Base-by-base conservation (phyloP, 2,888 invertebrate species). In the Amiota mariae region DNA sequence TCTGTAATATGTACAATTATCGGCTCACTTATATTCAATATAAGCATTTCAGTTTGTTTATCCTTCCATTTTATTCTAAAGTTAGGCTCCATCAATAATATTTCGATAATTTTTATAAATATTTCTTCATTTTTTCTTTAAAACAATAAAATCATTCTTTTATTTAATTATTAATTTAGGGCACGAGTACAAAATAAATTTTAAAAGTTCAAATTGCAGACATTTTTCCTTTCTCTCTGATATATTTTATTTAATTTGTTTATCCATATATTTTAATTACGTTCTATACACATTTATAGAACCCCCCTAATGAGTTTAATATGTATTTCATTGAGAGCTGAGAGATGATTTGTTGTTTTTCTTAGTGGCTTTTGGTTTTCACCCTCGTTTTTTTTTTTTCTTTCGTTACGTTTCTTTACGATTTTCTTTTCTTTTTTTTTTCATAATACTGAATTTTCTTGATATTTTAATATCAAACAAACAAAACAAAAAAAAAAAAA, bases 271-370 rank as follows among this genome's bases (percentile, higher is more conserved):
- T 18, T 13, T 36, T 36, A 36, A 36, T 36, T 36, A 36, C 36
- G 36, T 36, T 36, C 2, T 36, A 36, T 6, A 36, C 36, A 66
- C 20, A 68, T 20, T 2, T 2, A 24, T 36, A 63, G 12, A 12
- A 13, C 36, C 36, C 24, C 78, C 73, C 46, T 72, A 72, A 73
- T 78, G 80, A 73, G 75, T 68, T 71, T 75, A 75, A 6, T 36
- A 36, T 36, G 36, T 36, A 36, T 82, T 85, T 82, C 81, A 84
- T 85, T 85, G 82, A 85, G 82, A 84, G 84, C 74, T 13, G 15
- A 24, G 20, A 64, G 76, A 82, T 84, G 80, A 85, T 84, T 85
- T 84, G 85, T 84, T 85, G 80, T 80, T 81, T 73, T 79, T 78
- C 76, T 73, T 77, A 75, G 74, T 76, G 82, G 72, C 75, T 78